Base-by-base conservation (phyloP, 2,888 invertebrate species). In the Agrilus mali region DNA sequence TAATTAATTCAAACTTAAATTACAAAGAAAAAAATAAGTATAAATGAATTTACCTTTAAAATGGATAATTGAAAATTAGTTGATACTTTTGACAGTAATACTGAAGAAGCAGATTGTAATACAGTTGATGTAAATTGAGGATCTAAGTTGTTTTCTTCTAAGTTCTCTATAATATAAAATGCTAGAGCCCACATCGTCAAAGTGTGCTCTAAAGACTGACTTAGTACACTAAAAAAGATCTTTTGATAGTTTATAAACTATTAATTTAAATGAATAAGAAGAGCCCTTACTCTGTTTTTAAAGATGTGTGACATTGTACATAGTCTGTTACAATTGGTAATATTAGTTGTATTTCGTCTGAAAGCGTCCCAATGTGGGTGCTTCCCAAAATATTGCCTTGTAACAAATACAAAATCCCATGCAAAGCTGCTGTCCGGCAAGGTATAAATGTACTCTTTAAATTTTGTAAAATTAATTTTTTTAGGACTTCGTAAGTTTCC, bases 81-180 rank as follows among this genome's bases (percentile, higher is more conserved):
- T 55, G 63, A 71, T 54, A 62, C 65, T 60, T 55, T 67, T 58
- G 53, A 55, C 55, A 58, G 65, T 47, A 68, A 66, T 34, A 73
- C 64, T 48, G 74, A 61, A 45, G 67, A 68, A 22, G 76, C 77
- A 38, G 73, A 64, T 55, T 76, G 74, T 50, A 80, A 64, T 36
- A 77, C 72, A 43, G 71, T 73, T 15, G 72, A 67, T 43, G 74
- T 66, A 56, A 75, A 68, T 64, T 75, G 73, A 36, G 71, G 66
- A 50, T 77, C 77, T 41, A 74, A 67, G 49, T 75, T 75, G 42
- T 72, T 69, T 56, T 82, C 80, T 49, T 79, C 77, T 32, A 81
- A 69, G 59, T 80, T 78, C 65, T 87, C 86, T 55, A 86, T 70
- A 46, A 87, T 66, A 64, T 80, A 84, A 65, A 86, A 86, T 40